Base-by-base conservation (phyloP, 2,797 vertebrate genomes). In the Stomatorhinus walkeri region DNA sequence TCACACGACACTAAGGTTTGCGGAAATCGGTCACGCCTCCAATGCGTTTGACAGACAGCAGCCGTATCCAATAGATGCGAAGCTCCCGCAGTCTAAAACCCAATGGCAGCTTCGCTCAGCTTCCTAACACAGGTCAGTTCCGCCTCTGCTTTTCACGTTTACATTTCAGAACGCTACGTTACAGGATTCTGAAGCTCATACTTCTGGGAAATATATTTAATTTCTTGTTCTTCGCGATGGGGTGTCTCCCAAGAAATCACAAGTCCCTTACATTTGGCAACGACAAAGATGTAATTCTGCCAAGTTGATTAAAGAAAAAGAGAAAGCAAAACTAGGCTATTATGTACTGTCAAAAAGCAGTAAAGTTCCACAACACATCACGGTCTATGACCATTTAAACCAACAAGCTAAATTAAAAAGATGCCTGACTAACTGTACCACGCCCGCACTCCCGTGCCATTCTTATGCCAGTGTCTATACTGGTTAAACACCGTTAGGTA, bases 1-100 rank as follows among this genome's bases (percentile, higher is more conserved):
- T 59, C 46, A 40, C 84, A 61, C 32, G 89, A 84, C 83, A 84
- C 87, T 79, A 85, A 68, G 89, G 87, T 59, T 85, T 68, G 51
- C 28, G 79, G n/a, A 8, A 19, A 49, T 8, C 1, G 43, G 79
- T 24, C 43, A 81, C 87, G 40, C 43, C 56, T 28, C 28, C 12
- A 43, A 28, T 48, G 19, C 24, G 7, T 32, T 72, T 88, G 84
- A 89, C 48, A 85, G 89, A 85, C 89, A 72, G 19, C 19, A 12
- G 14, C 16, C 40, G 4, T 24, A 28, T 85, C 89, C 87, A 89
- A 89, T 89, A 46, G 24, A 46, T 16, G n/a, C 16, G 49, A 49
- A 52, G 87, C 56, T 48, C 59, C 59, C n/a, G 56, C 28, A 14
- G 4, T n/a, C 87, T 43, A 28, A 85, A 85, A 59, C 10, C 87